Conservation (phyloP, 2,888 invertebrate species). For the Limnephilus lunatus region DNA sequence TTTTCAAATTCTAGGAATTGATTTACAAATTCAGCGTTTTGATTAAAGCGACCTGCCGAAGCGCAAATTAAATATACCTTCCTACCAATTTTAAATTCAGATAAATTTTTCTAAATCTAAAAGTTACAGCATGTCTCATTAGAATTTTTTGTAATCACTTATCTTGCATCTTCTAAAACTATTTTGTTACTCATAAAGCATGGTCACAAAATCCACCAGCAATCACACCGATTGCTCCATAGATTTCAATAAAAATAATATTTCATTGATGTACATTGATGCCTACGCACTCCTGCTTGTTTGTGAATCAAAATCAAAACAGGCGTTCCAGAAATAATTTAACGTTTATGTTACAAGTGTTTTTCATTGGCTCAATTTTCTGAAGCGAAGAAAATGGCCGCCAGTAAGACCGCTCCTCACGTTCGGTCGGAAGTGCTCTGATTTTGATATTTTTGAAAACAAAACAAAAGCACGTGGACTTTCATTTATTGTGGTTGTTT, state of each 20-base stretch:
- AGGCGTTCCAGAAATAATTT: conserved; percentile 61
- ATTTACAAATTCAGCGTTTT: too few relatives aligned
- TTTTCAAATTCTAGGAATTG: too few relatives aligned
- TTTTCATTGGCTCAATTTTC: conserved; percentile 28
- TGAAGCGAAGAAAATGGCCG: conserved; percentile 2
- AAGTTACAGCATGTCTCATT: too few relatives aligned
- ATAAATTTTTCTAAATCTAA: too few relatives aligned
- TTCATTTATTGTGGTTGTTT: conserved; percentile 2
- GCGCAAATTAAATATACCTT: too few relatives aligned
- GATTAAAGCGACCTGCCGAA: too few relatives aligned
- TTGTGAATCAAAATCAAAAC: conserved; percentile 59
- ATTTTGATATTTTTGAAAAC: background rate
- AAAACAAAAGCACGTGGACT: background rate
- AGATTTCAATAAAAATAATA: conserved; percentile 57
- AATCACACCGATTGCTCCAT: conserved; percentile 35
- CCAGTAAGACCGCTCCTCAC: background rate
- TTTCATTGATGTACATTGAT: conserved; percentile 32
- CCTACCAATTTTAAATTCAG: too few relatives aligned
- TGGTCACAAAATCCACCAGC: conserved; percentile 16
- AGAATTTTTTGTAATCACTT: too few relatives aligned
- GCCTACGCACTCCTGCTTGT: conserved; percentile 50
- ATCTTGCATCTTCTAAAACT: background rate
- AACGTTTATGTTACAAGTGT: conserved; percentile 50
- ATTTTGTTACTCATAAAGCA: background rate
- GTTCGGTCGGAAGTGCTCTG: background rate